phyloP scores from a whole-genome alignment of 1,140 invertebrate genomes.

The Lycorma delicatula region DNA sequence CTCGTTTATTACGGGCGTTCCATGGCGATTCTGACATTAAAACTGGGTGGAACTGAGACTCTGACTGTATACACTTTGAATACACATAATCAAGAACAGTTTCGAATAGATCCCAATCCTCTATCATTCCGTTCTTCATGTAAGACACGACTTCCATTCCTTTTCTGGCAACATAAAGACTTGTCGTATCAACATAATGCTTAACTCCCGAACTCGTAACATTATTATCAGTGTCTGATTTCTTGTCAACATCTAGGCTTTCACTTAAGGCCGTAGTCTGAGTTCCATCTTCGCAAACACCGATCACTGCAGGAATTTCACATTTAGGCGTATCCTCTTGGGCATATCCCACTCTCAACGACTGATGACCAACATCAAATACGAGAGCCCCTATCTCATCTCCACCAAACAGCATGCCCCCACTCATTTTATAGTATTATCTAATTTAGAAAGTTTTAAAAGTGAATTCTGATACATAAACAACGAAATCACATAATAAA shows the following conservation, averaged over 20 bases:
- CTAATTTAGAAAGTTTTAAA: too few species aligned
- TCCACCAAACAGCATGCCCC: constrained; percentile 67
- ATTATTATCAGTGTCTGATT: constrained; percentile 37
- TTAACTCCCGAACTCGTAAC: constrained; percentile 47
- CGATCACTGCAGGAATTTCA: constrained; percentile 70
- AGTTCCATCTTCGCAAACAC: constrained; percentile 51
- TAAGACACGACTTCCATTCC: constrained; percentile 66
- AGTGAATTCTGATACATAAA: too few species aligned
- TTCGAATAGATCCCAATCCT: constrained; percentile 89
- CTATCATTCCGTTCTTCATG: constrained; percentile 82
- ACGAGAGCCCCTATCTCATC: constrained; percentile 98
- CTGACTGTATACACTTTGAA: constrained; percentile 64
- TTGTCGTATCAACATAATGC: constrained; percentile 67
- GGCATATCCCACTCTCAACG: constrained; percentile 75
- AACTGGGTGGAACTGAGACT: constrained; percentile 72
- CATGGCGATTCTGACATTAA: constrained; percentile 82
- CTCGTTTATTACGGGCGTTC: constrained; percentile 70
- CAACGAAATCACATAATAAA: too few species aligned
- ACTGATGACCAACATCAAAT: constrained; percentile 91
- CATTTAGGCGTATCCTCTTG: constrained; percentile 81
- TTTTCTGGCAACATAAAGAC: constrained; percentile 81
- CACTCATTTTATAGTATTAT: constrained; percentile 31
- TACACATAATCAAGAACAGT: constrained; percentile 74
- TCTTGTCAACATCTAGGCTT: constrained; percentile 52
- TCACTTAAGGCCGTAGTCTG: constrained; percentile 44